These are phyloP conservation scores for Phaonia tiefii DNA, from an alignment of 2,888 invertebrate species.

Conservation along the genomic window DNA sequence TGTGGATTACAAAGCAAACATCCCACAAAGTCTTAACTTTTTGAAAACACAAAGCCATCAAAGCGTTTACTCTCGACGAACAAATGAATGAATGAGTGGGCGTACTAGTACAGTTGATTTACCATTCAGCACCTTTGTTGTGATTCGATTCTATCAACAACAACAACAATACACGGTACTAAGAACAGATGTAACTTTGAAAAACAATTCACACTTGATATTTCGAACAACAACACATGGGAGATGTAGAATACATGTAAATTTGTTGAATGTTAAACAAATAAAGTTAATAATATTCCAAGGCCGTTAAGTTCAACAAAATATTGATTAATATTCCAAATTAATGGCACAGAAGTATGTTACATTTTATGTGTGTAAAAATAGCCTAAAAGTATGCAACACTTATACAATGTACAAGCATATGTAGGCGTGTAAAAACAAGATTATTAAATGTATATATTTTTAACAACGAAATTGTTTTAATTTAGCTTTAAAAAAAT, in stretches of 20 bases:
- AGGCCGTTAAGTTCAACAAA: constrained; percentile 16
- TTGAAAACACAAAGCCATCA: neutral
- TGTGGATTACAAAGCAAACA: neutral
- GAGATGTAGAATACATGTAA: too few relatives aligned
- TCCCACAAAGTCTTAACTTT: constrained; percentile 14
- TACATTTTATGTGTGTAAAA: neutral
- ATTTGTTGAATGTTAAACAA: too few relatives aligned
- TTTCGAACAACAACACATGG: too few relatives aligned
- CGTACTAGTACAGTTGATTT: too few relatives aligned
- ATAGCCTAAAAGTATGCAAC: too few relatives aligned
- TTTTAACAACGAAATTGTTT: too few relatives aligned
- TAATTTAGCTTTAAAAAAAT: too few relatives aligned
- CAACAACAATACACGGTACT: neutral
- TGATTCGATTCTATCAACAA: constrained; percentile 24
- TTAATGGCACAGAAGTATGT: neutral
- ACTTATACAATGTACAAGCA: too few relatives aligned
- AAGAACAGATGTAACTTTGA: constrained; percentile 2
- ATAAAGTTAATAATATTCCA: too few relatives aligned
- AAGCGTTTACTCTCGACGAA: neutral
- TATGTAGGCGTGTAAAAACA: too few relatives aligned
- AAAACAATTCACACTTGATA: too few relatives aligned
- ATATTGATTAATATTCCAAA: neutral
- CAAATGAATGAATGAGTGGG: neutral
- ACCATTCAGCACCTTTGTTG: constrained; percentile 27
- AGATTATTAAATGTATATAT: too few relatives aligned